Percentiles rank a stretch among this genome's conserved stretches.
Conservation (phyloP, 2,888 invertebrate genomes). For the Arctia plantaginis region DNA sequence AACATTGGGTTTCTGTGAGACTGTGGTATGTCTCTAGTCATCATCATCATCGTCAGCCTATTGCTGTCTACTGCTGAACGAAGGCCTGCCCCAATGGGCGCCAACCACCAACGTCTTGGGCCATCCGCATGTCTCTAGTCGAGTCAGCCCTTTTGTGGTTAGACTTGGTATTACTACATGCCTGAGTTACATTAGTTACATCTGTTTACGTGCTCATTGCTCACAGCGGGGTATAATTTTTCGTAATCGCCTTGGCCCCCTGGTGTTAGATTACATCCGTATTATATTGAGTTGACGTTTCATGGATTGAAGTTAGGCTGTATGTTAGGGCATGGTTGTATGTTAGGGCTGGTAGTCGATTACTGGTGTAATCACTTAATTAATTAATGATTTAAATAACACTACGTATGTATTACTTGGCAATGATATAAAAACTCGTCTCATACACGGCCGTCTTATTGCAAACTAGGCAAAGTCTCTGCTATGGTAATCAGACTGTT, state of each 20-base stretch:
- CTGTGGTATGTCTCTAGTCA: no score
- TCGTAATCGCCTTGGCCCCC: neutral
- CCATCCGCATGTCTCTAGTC: no score
- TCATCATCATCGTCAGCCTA: no score
- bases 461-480: neutral
- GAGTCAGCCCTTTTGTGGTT: neutral
- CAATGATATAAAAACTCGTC: neutral
- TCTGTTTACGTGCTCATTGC: neutral
- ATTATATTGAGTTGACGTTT: neutral
- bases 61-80: no score
- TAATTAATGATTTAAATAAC: neutral
- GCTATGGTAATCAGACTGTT: neutral
- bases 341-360: neutral
- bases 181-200: neutral
- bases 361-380: neutral
- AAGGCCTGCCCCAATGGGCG: no score
- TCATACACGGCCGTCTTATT: neutral
- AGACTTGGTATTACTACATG: neutral
- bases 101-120: no score
- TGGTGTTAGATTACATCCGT: neutral
- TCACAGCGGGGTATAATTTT: slow-evolving; percentile 4
- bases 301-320: neutral
- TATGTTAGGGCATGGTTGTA: neutral
- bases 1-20: neutral
- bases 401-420: neutral